These are phyloP conservation scores for Calliopsis andreniformis DNA, from an alignment of 1,140 invertebrate species.

Conservation along the genomic window DNA sequence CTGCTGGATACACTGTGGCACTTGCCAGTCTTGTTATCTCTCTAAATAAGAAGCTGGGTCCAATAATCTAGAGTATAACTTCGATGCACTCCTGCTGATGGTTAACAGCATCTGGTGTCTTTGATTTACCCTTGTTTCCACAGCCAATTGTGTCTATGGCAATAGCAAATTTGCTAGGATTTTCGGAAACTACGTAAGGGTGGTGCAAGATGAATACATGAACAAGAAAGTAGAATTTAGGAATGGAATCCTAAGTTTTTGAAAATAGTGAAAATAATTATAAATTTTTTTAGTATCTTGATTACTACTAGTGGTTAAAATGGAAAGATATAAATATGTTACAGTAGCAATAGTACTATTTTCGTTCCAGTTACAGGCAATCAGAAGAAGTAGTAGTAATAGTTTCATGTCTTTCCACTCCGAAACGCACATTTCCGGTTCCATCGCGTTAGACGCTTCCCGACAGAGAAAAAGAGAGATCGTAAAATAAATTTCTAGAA, in stretches of 20 bases:
- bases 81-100: background rate
- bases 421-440: slow-evolving; percentile 1
- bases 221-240: no score
- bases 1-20: slow-evolving; percentile 20
- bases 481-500: slow-evolving; percentile 32
- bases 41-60: slow-evolving; percentile 44
- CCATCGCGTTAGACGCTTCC: background rate
- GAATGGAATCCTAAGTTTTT: no score
- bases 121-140: background rate
- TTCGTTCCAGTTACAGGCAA: background rate
- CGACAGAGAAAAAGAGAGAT: no score
- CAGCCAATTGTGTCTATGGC: background rate
- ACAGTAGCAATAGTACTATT: no score
- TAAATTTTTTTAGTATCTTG: no score
- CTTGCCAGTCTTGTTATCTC: background rate
- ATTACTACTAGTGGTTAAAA: no score
- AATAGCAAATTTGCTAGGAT: no score
- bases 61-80: background rate
- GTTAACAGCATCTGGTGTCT: background rate
- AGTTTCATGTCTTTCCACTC: background rate
- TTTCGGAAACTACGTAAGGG: no score
- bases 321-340: no score
- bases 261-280: no score
- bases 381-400: background rate
- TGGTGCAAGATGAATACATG: no score